These are phyloP conservation scores for Scytalopus superciliaris DNA, from an alignment of 2,113 vertebrate genomes.

Conservation along the genomic window DNA sequence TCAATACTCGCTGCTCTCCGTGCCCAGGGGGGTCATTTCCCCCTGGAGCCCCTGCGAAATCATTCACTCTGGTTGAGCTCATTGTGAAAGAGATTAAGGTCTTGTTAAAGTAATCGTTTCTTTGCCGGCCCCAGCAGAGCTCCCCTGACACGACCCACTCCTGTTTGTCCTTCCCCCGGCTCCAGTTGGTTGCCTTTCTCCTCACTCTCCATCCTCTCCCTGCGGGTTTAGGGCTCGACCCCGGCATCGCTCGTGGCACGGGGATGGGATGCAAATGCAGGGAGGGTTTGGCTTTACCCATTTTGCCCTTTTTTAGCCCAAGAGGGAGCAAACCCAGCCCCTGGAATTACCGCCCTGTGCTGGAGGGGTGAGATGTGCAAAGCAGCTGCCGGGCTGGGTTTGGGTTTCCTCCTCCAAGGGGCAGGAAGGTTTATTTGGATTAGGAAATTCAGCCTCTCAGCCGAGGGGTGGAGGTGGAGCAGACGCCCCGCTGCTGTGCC, in stretches of 20 bases:
- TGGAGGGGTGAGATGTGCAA: background rate
- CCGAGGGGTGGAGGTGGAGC: background rate
- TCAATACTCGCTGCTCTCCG: rapidly evolving
- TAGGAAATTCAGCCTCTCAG: background rate
- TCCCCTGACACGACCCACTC: background rate
- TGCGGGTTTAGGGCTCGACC: rapidly evolving
- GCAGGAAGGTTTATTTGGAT: background rate
- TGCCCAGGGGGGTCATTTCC: no score
- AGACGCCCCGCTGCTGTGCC: background rate
- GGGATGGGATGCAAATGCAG: rapidly evolving
- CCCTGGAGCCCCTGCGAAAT: background rate
- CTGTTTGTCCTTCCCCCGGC: background rate
- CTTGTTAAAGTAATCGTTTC: no score
- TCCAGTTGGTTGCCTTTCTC: background rate
- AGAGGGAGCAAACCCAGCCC: background rate
- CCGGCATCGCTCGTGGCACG: rapidly evolving
- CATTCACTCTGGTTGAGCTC: background rate
- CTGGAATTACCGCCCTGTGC: rapidly evolving
- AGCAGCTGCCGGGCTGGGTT: background rate
- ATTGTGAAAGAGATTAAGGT: background rate
- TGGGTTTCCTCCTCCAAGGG: background rate
- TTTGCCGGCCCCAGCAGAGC: background rate
- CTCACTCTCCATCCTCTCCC: rapidly evolving
- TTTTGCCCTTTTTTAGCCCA: background rate
- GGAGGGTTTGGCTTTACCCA: background rate